Evolutionary conservation across 2,888 invertebrate species (phyloP), one percentile per base, ranked within the genome.

Genomic region (Luperina nickerlii): DNA sequence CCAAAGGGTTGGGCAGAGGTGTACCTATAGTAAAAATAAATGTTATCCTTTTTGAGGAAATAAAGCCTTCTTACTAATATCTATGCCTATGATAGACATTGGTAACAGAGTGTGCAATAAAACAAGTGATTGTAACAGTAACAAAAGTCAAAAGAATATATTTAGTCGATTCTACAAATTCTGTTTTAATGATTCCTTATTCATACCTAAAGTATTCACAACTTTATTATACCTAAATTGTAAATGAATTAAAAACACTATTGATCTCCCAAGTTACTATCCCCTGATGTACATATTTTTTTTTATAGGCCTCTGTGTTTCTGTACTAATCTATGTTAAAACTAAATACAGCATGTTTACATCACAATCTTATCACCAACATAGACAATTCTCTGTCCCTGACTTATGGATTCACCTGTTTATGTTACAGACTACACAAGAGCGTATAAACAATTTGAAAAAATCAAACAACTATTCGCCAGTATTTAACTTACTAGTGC

Each of bases 401-500:
- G 82, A 81, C 85, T 88, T 84, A 80, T 79, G 54, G 68, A 87
- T 76, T 79, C 83, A 85, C 79, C 71, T 83, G 63, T 84, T 83
- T 88, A 77, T 87, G 82, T 90, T 96, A 94, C 96, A 97, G 97
- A 97, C 97, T 83, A 97, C 97, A 91, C 93, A 96, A 86, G 97
- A 97, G 82, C 97, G 97, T 89, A 96, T 98, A 88, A 95, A 97
- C 68, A 97, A 95, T 90, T 94, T 98, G 85, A 98, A 97, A 91
- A 96, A 97, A 82, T 97, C 97, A 90, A 97, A 97, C 84, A 97
- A 97, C 86, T 98, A 97, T 94, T 99, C 98, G 75, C 97, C 97
- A 84, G 97, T 98, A 72, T 98, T 98, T 94, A 97, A 98, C 90
- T 96, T 98, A 91, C 94, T 98, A 83, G 97, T 98, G 87, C 97